These are phyloP conservation scores for Microctonus aethiopoides DNA, from an alignment of 2,888 invertebrate genomes.

Conservation along the genomic window DNA sequence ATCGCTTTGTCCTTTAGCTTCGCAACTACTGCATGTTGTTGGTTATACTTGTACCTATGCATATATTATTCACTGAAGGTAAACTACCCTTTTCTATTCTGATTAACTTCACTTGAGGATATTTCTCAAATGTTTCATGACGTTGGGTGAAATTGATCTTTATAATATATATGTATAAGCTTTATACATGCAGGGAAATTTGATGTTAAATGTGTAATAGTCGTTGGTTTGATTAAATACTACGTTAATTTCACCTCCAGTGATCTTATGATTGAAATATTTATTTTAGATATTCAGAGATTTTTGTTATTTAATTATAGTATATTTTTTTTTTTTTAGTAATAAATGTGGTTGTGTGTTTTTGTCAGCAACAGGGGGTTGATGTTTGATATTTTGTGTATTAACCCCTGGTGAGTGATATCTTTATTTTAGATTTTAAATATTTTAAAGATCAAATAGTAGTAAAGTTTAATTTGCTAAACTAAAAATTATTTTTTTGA, in stretches of 20 bases:
- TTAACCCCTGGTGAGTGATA: no score
- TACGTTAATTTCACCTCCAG: conserved; percentile 10
- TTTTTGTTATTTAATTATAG: neutral
- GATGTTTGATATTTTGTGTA: no score
- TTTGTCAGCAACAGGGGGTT: no score
- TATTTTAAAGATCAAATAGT: no score
- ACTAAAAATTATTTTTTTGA: no score
- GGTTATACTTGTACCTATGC: neutral
- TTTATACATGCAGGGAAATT: neutral
- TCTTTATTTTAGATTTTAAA: no score
- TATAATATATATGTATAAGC: neutral
- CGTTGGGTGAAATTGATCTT: conserved; percentile 17
- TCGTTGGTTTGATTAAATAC: conserved; percentile 24
- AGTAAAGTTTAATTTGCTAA: no score
- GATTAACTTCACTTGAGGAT: conserved; percentile 36
- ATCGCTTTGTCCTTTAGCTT: neutral
- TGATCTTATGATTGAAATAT: neutral
- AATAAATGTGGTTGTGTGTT: no score
- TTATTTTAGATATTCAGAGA: no score
- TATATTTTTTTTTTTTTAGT: neutral
- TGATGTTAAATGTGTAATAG: neutral
- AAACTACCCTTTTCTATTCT: conserved; percentile 7
- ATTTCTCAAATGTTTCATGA: conserved; percentile 51
- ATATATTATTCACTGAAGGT: no score
- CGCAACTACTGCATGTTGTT: neutral